phyloP scores from a whole-genome alignment of 2,888 invertebrate genomes.

The Bimastos eiseni region DNA sequence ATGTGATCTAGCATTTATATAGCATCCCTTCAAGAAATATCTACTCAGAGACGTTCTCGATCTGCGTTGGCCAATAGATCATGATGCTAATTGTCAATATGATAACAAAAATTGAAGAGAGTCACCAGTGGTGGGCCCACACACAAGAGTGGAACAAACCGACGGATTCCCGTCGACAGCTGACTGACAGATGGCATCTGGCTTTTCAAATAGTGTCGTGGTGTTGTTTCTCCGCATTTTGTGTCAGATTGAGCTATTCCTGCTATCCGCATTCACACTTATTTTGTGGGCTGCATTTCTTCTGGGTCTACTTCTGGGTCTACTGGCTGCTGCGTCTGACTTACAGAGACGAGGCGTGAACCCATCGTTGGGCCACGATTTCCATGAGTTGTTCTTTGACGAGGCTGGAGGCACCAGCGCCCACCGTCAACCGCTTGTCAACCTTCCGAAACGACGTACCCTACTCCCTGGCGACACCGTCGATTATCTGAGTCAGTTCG shows the following conservation, averaged over 20 bases:
- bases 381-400: slow-evolving; percentile 32
- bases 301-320: background rate
- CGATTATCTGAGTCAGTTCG: background rate
- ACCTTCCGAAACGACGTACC: background rate
- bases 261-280: background rate
- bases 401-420: slow-evolving; percentile 26
- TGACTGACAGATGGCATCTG: no score
- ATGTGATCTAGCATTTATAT: no score
- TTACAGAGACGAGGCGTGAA: background rate
- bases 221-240: no score
- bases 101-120: no score
- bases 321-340: background rate
- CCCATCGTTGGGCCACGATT: background rate
- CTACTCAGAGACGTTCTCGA: no score
- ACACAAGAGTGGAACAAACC: no score
- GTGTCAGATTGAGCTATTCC: background rate
- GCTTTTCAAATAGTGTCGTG: no score
- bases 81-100: no score
- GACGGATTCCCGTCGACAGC: no score
- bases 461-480: background rate
- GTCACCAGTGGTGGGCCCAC: no score
- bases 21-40: no score
- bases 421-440: background rate
- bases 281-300: background rate
- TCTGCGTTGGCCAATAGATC: no score